Percentiles rank a stretch among this genome's conserved stretches.
Conservation (phyloP, 2,797 vertebrate species). For the Todus mexicanus region DNA sequence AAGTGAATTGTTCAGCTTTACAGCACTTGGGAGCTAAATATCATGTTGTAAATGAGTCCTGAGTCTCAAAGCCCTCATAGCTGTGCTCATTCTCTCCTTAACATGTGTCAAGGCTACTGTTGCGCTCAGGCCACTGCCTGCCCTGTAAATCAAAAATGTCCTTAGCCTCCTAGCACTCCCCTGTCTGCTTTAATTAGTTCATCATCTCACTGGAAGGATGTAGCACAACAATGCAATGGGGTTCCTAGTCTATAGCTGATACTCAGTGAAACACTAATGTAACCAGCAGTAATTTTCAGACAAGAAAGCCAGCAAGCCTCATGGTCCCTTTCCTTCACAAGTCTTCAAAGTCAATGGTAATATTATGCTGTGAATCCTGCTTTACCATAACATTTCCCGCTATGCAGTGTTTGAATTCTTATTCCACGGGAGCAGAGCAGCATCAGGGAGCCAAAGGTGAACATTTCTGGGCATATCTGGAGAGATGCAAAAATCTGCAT, state of each 20-base stretch:
- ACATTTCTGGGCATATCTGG: background rate
- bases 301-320: background rate
- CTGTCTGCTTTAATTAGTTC: background rate
- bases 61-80: background rate
- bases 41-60: background rate
- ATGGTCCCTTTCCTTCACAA: background rate
- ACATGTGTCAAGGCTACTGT: background rate
- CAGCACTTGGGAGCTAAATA: background rate
- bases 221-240: background rate
- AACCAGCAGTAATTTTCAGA: background rate
- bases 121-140: background rate
- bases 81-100: background rate
- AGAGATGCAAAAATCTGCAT: background rate
- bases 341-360: background rate
- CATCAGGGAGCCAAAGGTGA: background rate
- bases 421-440: background rate
- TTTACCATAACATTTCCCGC: background rate
- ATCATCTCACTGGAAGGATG: background rate
- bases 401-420: rapidly evolving
- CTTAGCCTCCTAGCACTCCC: background rate
- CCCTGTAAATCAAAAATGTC: background rate
- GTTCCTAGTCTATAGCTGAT: background rate
- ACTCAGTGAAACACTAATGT: background rate
- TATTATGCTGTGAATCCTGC: background rate
- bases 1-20: background rate